Base-by-base conservation (phyloP, 2,888 invertebrate species). In the Meteorus cinctellus region DNA sequence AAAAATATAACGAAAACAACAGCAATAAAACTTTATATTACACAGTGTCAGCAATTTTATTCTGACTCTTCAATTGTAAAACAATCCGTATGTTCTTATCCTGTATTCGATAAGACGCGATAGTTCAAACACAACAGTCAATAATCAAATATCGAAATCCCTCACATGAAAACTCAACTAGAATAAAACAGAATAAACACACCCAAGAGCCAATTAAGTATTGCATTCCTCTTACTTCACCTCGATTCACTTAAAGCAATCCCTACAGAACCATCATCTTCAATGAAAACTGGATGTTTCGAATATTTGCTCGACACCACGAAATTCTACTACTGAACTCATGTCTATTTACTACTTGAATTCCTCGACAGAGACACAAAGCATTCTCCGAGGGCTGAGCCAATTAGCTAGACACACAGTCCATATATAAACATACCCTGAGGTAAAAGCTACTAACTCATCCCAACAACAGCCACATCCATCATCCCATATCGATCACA, bases 341-440 rank as follows among this genome's bases (percentile, higher is more conserved):
- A n/a, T 55, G 55, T 55, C 55, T 62, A 62, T 29, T 27, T 29
- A 62, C 62, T 16, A 62, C 62, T 14, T 62, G n/a, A 31, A 29
- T 62, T 31, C 62, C 29, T 31, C 10, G 31, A 6, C n/a, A 24
- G 14, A 12, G 31, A 62, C 62, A 29, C 31, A 62, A 62, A 62
- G 62, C 62, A 29, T 31, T 62, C 31, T 27, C 12, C 16, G n/a
- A 31, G 31, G 31, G 4, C n/a, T 2, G 29, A 8, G 31, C 62
- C 62, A 62, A 62, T 62, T 62, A 62, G n/a, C 31, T 29, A 14
- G n/a, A 31, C 19, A 55, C 62, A 29, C 59, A 62, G 1, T n/a
- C 14, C 12, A 8, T 62, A 16, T 19, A 55, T 62, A 31, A 31
- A 62, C 62, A 62, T 62, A 16, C 16, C 29, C n/a, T 62, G 14